phyloP scores from a whole-genome alignment of 1,140 invertebrate genomes.

The Ips typographus region DNA sequence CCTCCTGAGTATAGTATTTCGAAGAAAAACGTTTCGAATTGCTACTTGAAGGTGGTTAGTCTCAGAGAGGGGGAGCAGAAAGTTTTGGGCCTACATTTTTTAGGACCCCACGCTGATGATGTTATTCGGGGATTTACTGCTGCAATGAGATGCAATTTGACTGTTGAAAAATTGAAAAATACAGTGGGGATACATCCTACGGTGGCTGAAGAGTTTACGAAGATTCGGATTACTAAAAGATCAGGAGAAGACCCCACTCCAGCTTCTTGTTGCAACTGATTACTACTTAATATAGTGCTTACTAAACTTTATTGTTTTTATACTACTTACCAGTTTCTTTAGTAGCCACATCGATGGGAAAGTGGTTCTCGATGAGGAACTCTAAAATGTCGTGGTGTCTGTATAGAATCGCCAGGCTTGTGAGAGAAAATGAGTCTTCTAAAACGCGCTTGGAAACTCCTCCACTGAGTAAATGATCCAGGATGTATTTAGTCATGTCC shows the following conservation, averaged over 20 bases:
- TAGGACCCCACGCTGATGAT: constrained; percentile 95
- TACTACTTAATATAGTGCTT: not conserved
- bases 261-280: constrained; percentile 81
- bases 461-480: constrained; percentile 45
- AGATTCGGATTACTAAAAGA: constrained; percentile 76
- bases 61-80: constrained; percentile 67
- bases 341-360: not conserved
- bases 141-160: constrained; percentile 82
- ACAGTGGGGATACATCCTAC: constrained; percentile 98
- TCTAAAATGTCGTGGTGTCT: constrained; percentile 40
- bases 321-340: not conserved
- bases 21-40: constrained; percentile 72
- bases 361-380: constrained; percentile 39
- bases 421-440: constrained; percentile 42
- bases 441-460: constrained; percentile 46
- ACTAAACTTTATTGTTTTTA: not conserved
- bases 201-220: constrained; percentile 85
- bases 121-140: constrained; percentile 94
- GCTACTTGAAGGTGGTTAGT: constrained; percentile 79
- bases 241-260: constrained; percentile 81
- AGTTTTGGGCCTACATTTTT: constrained; percentile 92
- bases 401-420: constrained; percentile 46
- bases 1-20: constrained; percentile 95
- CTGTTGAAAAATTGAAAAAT: constrained; percentile 83
- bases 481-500: constrained; percentile 39